Percentiles rank a stretch among this genome's conserved stretches.
phyloP scores from a whole-genome alignment of 2,888 invertebrate genomes.

The Adineta ricciae region DNA sequence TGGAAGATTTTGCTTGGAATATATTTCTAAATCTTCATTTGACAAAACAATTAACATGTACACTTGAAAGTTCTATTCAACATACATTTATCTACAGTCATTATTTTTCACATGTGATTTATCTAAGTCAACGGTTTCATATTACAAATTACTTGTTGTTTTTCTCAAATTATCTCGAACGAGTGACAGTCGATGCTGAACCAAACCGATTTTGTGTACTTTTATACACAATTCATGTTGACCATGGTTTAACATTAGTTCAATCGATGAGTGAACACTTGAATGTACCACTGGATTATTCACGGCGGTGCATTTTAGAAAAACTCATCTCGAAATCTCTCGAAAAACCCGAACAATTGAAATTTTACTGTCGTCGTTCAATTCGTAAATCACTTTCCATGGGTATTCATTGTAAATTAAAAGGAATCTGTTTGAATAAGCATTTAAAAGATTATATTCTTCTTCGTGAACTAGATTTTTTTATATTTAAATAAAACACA shows the following conservation, averaged over 20 bases:
- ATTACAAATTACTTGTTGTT: neutral
- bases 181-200: neutral
- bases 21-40: neutral
- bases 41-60: neutral
- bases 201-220: neutral
- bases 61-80: neutral
- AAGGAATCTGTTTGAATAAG: neutral
- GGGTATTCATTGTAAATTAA: neutral
- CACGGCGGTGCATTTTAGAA: neutral
- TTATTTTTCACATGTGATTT: neutral
- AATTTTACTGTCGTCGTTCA: neutral
- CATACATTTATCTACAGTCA: neutral
- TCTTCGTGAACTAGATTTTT: neutral
- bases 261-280: neutral
- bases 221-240: neutral
- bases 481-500: too few species aligned
- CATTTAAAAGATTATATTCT: neutral
- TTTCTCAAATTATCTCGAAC: neutral
- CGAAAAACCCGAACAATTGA: neutral
- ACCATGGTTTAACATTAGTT: neutral
- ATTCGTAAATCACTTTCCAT: neutral
- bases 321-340: neutral
- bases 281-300: neutral
- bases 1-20: neutral
- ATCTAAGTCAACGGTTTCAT: neutral